Percentiles rank a stretch among this genome's conserved stretches.
Conservation (phyloP, 2,113 vertebrate species). For the Columba janthina region DNA sequence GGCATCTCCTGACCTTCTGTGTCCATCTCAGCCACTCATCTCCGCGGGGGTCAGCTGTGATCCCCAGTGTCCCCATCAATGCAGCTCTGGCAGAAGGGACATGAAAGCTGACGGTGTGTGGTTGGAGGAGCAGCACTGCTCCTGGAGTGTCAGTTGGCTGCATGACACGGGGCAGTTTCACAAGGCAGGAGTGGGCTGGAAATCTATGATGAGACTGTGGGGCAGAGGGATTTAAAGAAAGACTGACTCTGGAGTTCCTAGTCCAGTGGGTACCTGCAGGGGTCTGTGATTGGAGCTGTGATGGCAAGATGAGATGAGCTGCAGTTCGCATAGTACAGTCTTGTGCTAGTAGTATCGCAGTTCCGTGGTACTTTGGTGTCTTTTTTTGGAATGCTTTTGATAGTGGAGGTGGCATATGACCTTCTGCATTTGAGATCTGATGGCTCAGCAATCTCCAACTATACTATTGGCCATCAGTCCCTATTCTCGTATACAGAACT, state of each 20-base stretch:
- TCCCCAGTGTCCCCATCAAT: rapidly evolving
- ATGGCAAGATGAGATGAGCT: not conserved
- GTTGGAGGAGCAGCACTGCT: not conserved
- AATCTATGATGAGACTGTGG: not conserved
- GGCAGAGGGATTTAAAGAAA: not conserved
- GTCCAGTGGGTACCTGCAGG: not conserved
- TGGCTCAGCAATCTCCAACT: conserved; percentile 2
- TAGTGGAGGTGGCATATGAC: conserved; percentile 23
- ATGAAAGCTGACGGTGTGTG: rapidly evolving
- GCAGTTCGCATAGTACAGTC: not conserved
- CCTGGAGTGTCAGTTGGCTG: not conserved
- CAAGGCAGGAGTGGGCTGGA: not conserved
- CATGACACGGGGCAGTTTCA: not conserved
- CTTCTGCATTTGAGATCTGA: conserved; percentile 18
- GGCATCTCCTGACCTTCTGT: not conserved
- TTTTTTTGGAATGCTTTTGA: conserved; percentile 59
- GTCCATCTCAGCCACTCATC: not conserved
- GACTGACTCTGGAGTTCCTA: not conserved
- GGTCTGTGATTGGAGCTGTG: not conserved
- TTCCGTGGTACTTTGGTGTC: conserved; percentile 12
- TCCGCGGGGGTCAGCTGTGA: not conserved
- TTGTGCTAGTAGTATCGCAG: not conserved
- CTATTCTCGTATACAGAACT: not conserved
- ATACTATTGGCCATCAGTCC: not conserved
- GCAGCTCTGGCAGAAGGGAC: not conserved